Percentiles rank a stretch among this genome's conserved stretches.
phyloP scores from a whole-genome alignment of 2,888 invertebrate genomes.

The Macaria liturata region DNA sequence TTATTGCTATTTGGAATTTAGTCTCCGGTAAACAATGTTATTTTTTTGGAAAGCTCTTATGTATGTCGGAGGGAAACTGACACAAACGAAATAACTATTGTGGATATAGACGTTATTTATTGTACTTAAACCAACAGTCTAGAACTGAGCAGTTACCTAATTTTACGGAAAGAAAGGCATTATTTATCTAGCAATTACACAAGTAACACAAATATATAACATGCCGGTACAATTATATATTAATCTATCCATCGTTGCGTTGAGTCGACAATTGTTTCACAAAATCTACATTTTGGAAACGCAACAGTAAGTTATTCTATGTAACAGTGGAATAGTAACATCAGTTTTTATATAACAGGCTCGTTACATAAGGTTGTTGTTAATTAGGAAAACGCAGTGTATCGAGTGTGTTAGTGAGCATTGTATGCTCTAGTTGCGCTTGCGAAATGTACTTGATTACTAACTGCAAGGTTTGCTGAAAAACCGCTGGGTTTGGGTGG shows the following conservation, averaged over 20 bases:
- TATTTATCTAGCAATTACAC: not conserved
- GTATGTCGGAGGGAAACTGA: too few species aligned
- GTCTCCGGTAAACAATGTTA: too few species aligned
- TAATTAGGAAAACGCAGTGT: slow-evolving; percentile 24
- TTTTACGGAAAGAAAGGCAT: slow-evolving; percentile 2
- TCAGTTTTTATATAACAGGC: slow-evolving; percentile 17
- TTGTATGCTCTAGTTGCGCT: slow-evolving; percentile 33
- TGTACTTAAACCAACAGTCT: too few species aligned
- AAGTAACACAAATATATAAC: too few species aligned
- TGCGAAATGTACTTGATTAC: slow-evolving; percentile 31
- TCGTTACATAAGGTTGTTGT: slow-evolving; percentile 21
- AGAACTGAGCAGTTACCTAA: not conserved
- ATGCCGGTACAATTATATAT: not conserved
- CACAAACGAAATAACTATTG: too few species aligned
- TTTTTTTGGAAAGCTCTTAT: too few species aligned
- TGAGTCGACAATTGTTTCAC: slow-evolving; percentile 13
- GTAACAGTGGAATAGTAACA: slow-evolving; percentile 3
- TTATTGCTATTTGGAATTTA: too few species aligned
- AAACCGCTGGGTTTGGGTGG: slow-evolving; percentile 6
- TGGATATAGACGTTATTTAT: too few species aligned
- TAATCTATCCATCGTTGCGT: slow-evolving; percentile 15
- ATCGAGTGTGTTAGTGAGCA: slow-evolving; percentile 27
- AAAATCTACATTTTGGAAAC: slow-evolving; percentile 23
- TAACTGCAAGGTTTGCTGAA: slow-evolving; percentile 20
- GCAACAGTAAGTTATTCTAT: not conserved